phyloP scores from a whole-genome alignment of 2,113 vertebrate species.

The Hystrix brachyura region DNA sequence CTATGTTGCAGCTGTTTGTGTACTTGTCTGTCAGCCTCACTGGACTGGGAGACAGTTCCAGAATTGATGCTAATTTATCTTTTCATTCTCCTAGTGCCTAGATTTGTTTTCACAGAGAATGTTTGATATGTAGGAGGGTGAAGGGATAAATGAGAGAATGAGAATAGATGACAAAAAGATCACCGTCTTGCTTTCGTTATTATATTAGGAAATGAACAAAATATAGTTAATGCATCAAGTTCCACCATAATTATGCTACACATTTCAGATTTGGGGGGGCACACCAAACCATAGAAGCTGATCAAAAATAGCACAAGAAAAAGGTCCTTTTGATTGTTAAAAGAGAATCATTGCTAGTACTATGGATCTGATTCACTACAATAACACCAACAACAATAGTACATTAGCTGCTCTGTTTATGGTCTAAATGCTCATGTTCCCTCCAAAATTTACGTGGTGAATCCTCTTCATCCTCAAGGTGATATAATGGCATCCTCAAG shows the following conservation, averaged over 20 bases:
- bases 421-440: not conserved
- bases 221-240: conserved; percentile 1
- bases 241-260: not conserved
- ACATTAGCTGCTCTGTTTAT: not conserved
- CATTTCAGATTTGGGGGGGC: not conserved
- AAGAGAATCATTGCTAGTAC: not conserved
- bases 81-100: not conserved
- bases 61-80: not conserved
- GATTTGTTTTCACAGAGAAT: conserved; percentile 39
- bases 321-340: not conserved
- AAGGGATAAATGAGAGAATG: not conserved
- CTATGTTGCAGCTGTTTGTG: not conserved
- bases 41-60: not conserved
- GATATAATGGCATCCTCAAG: not conserved
- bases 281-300: not conserved
- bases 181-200: not conserved
- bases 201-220: not conserved
- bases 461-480: not conserved
- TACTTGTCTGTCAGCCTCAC: not conserved
- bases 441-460: not conserved
- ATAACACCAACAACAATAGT: not conserved
- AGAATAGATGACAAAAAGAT: not conserved
- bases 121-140: not conserved
- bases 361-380: not conserved
- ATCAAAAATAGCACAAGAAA: not conserved